Percentiles rank a stretch among this genome's conserved stretches.
These are phyloP conservation scores for Danio aesculapii DNA, from an alignment of 2,797 vertebrate genomes.

Conservation along the genomic window DNA sequence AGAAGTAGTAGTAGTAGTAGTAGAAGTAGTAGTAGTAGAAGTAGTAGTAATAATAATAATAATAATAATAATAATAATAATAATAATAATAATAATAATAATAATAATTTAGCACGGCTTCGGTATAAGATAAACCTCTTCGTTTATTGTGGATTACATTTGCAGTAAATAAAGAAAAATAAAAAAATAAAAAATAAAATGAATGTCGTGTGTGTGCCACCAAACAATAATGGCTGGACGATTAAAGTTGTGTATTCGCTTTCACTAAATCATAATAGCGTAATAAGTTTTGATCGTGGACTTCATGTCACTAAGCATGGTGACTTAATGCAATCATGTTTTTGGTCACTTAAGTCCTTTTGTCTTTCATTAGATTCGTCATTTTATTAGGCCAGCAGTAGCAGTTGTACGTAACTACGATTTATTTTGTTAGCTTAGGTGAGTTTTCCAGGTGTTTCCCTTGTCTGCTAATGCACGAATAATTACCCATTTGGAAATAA, in stretches of 20 bases:
- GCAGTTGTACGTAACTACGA: slow-evolving; percentile 21
- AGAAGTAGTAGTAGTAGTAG: too few relatives aligned
- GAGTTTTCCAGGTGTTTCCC: slow-evolving; percentile 60
- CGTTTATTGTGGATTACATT: neutral
- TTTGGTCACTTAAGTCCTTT: slow-evolving; percentile 2
- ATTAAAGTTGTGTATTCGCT: neutral
- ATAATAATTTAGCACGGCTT: neutral
- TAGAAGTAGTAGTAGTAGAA: too few relatives aligned
- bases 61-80: neutral
- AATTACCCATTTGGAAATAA: slow-evolving; percentile 73
- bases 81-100: neutral
- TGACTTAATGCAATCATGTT: neutral
- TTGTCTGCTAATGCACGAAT: slow-evolving; percentile 64
- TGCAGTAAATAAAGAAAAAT: neutral
- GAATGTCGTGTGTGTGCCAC: neutral
- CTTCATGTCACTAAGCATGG: neutral
- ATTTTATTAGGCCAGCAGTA: slow-evolving; percentile 35
- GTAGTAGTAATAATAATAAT: neutral
- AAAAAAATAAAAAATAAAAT: neutral
- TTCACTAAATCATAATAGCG: neutral
- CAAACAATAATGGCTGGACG: neutral
- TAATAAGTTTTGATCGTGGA: neutral
- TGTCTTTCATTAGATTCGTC: slow-evolving; percentile 29
- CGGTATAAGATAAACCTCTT: neutral
- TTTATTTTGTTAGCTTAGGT: slow-evolving; percentile 37